Conservation (phyloP, 2,888 invertebrate species). For the Tortricodes alternella region DNA sequence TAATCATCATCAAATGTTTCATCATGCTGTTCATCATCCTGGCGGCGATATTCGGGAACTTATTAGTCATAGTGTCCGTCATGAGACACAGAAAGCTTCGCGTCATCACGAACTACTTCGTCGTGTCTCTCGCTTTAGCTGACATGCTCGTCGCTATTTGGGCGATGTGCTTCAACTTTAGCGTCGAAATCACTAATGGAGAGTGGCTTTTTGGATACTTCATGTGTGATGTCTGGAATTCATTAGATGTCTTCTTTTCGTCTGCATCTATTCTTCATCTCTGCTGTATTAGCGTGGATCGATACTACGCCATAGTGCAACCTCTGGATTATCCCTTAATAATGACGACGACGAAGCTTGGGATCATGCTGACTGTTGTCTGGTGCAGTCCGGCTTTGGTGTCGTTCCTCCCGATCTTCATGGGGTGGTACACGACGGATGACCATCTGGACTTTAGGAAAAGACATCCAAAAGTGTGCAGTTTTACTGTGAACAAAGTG, state of each 20-base stretch:
- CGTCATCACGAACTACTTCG: slow-evolving; percentile 97
- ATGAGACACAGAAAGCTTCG: slow-evolving; percentile 85
- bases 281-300: slow-evolving; percentile 95
- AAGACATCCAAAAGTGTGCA: slow-evolving; percentile 88
- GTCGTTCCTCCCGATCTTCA: slow-evolving; percentile 96
- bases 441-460: slow-evolving; percentile 88
- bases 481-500: slow-evolving; percentile 92
- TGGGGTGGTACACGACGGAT: slow-evolving; percentile 96
- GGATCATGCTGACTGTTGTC: slow-evolving; percentile 92
- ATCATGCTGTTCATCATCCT: slow-evolving; percentile 95
- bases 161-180: slow-evolving; percentile 97
- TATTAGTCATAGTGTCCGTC: slow-evolving; percentile 94
- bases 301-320: slow-evolving; percentile 96
- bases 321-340: slow-evolving; percentile 96
- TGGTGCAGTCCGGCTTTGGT: slow-evolving; percentile 97
- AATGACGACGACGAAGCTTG: slow-evolving; percentile 92
- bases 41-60: slow-evolving; percentile 94
- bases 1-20: slow-evolving; percentile 86
- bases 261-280: slow-evolving; percentile 96
- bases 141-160: slow-evolving; percentile 97
- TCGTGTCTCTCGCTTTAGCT: slow-evolving; percentile 96
- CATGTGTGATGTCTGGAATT: slow-evolving; percentile 98
- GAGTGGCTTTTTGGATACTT: slow-evolving; percentile 94
- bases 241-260: slow-evolving; percentile 96
- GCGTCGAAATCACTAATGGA: slow-evolving; percentile 91